phyloP scores from a whole-genome alignment of 2,888 invertebrate genomes.

The Cheilosia impressa region DNA sequence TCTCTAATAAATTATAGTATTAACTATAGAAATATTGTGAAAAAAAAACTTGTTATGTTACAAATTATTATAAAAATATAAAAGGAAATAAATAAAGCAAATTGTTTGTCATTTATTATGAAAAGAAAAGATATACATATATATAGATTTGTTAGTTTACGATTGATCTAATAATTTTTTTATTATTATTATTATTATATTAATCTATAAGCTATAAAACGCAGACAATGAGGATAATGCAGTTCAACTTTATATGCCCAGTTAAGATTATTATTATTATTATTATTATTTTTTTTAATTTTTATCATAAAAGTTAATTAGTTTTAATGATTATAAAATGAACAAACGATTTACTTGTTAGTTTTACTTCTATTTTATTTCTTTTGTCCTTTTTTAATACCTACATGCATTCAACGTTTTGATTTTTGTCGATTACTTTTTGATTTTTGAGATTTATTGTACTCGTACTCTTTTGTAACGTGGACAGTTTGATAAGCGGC shows the following conservation, averaged over 20 bases:
- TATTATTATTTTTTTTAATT: constrained; percentile 55
- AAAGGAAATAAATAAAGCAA: constrained; percentile 32
- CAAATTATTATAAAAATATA: constrained; percentile 45
- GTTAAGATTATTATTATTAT: constrained; percentile 64
- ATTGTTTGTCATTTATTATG: constrained; percentile 64
- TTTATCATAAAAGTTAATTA: constrained; percentile 60
- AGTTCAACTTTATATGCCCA: constrained; percentile 65
- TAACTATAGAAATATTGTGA: constrained; percentile 32
- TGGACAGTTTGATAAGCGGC: constrained; percentile 43
- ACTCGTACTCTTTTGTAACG: constrained; percentile 19
- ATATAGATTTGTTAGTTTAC: constrained; percentile 68
- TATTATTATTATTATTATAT: constrained; percentile 45
- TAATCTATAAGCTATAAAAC: constrained; percentile 30
- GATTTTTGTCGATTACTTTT: constrained; percentile 15
- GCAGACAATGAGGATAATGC: constrained; percentile 27
- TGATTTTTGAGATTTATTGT: constrained; percentile 15
- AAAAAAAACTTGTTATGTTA: constrained; percentile 63
- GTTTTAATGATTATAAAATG: constrained; percentile 62
- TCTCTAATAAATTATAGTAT: constrained; percentile 42
- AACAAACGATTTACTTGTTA: constrained; percentile 50
- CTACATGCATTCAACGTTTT: constrained; percentile 19
- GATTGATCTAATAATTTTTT: constrained; percentile 56
- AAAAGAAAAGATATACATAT: constrained; percentile 40
- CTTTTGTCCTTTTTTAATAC: constrained; percentile 4
- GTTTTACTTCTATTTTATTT: constrained; percentile 31